Evolutionary conservation across 2,797 vertebrate genomes (phyloP), one percentile per base, ranked within the genome.

Genomic region (Falco rusticolus): DNA sequence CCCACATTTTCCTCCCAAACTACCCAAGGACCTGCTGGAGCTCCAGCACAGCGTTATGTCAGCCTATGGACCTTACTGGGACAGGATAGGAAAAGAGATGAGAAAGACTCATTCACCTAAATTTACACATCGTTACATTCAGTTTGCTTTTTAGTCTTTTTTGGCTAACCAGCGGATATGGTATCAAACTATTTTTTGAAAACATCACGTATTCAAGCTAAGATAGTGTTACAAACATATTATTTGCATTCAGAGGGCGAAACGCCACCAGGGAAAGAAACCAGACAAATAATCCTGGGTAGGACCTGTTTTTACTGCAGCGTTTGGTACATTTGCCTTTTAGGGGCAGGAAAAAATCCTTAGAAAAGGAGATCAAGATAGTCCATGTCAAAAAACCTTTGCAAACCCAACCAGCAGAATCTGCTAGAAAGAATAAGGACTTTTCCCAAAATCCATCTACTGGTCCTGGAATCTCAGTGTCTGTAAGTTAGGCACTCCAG

Each of bases 41-140:
- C 45, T 70, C 65, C 59, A 81, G 41, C 45, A 54, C 1, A 0
- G 50, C 50, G 39, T 21, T 2, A 1, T 2, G 0, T 25, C 51
- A 64, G 31, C 39, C 39, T 59, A 47, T 1, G 1, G 54, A 59
- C 50, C 57, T 87, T 39, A 47, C 25, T 33, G 28, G 54, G 34
- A 54, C 33, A 29, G 54, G n/a, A 8, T 6, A 50, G 53, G 26
- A 60, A 39, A 68, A 60, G 34, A 66, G 10, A 17, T 31, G 70
- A 75, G 61, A 76, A 86, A 37, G 13, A 50, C 13, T 33, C 25
- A 63, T 87, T 84, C 80, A 60, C 48, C 33, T 82, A 16, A 51
- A 2, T 57, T 82, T 63, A 86, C 51, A 61, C 20, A 56, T 2
- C 3, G 2, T 20, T 39, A 78, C 4, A 41, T n/a, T 61, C 33